Base-by-base conservation (phyloP, 2,888 invertebrate genomes). In the Thyatira batis region DNA sequence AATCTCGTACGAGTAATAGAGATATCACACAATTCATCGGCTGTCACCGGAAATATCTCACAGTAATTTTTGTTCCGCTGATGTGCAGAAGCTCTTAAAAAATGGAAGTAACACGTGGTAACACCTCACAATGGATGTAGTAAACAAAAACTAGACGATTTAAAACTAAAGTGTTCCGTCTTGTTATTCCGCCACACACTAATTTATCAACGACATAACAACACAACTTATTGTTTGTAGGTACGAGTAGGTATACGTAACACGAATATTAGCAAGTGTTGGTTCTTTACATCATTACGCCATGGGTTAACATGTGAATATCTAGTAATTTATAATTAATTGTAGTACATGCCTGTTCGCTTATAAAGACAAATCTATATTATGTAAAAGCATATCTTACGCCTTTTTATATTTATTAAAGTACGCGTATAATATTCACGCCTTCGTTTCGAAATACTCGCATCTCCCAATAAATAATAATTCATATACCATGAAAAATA, bases 401-500 rank as follows among this genome's bases (percentile, higher is more conserved):
- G n/a, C n/a, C n/a, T n/a, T n/a, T n/a, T n/a, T n/a, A n/a, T n/a
- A n/a, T n/a, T n/a, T n/a, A n/a, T n/a, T n/a, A n/a, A n/a, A n/a
- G n/a, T n/a, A n/a, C n/a, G n/a, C n/a, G n/a, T 28, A 28, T 28
- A 3, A 6, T 10, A 28, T 6, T 1, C 8, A 28, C 27, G 4
- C 10, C 6, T 5, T 10, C 6, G 6, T 28, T 6, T 5, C 25
- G 3, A 5, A 3, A 3, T 25, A 25, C 6, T 25, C 39, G 8
- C 13, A 2, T 39, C 39, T 39, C 39, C n/a, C 8, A 8, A 39
- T 39, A 39, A 39, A 48, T 48, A 48, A 8, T 6, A 48, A 25
- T 27, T 17, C 21, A 23, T 25, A 23, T 27, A 48, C 27, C 27
- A 48, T 48, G 58, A 57, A 63, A 70, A 69, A 70, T 71, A 66